These are phyloP conservation scores for Odontamblyopus lacepedii DNA, from an alignment of 2,797 vertebrate genomes.

Conservation along the genomic window DNA sequence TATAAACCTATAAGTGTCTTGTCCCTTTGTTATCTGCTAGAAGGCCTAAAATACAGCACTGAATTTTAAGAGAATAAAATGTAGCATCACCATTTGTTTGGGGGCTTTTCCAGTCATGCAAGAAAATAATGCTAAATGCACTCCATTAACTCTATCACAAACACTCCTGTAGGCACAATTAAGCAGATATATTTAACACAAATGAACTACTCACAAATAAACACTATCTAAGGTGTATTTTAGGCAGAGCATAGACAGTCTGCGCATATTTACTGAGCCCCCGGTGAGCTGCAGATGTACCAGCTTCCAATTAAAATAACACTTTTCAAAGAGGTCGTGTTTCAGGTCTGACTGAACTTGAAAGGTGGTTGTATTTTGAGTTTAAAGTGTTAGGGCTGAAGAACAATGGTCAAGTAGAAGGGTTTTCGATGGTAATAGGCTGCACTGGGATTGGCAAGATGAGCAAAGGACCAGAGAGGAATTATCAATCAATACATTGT, in stretches of 20 bases:
- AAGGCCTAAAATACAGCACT: too few relatives aligned
- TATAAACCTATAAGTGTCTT: neutral
- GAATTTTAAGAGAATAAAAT: neutral
- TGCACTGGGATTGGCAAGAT: neutral
- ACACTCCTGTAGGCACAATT: conserved; percentile 23
- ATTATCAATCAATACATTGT: conserved; percentile 39
- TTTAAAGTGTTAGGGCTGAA: conserved; percentile 4
- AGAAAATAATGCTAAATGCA: conserved; percentile 25
- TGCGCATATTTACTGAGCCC: neutral
- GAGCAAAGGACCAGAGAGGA: neutral
- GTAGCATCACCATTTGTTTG: conserved; percentile 18
- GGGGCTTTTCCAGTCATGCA: conserved; percentile 18
- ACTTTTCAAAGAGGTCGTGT: conserved; percentile 23
- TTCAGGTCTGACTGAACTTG: conserved; percentile 32
- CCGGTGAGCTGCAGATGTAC: conserved; percentile 5
- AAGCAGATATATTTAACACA: neutral
- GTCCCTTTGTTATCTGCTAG: too few relatives aligned
- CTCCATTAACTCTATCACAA: conserved; percentile 39
- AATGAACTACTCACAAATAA: conserved; percentile 13
- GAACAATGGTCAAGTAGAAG: neutral
- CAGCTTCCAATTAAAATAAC: conserved; percentile 2
- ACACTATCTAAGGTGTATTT: neutral
- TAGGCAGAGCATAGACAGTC: neutral
- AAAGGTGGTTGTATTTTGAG: conserved; percentile 3
- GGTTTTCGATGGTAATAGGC: neutral